phyloP scores from a whole-genome alignment of 1,140 invertebrate genomes.

The Campodea augens region DNA sequence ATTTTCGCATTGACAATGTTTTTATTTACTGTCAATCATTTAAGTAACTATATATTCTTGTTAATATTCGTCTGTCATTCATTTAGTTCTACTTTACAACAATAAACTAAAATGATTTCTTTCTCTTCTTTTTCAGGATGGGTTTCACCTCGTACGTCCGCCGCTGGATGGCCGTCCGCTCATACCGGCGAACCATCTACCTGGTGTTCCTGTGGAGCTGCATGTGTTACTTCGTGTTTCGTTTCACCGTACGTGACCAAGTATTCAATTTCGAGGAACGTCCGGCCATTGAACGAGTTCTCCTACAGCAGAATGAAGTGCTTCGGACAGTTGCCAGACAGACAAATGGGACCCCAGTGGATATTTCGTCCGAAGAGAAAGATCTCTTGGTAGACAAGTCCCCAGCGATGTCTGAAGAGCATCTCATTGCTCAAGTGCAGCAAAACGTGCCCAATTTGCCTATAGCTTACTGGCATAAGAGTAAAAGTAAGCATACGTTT shows the following conservation, averaged over 20 bases:
- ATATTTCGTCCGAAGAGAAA: slow-evolving; percentile 12
- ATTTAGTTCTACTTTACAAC: too few species aligned
- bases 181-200: not conserved
- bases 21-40: too few species aligned
- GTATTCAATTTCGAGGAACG: not conserved
- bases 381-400: slow-evolving; percentile 43
- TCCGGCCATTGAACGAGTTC: slow-evolving; percentile 15
- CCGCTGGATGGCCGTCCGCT: not conserved
- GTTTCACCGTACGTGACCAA: not conserved
- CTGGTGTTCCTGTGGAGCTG: not conserved
- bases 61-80: too few species aligned
- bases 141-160: not conserved
- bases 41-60: too few species aligned
- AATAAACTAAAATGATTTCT: too few species aligned
- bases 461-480: slow-evolving; percentile 60
- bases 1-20: too few species aligned
- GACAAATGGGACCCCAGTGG: not conserved
- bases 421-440: slow-evolving; percentile 53
- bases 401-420: slow-evolving; percentile 46
- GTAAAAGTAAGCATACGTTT: slow-evolving; percentile 44
- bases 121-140: not conserved
- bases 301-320: slow-evolving; percentile 20
- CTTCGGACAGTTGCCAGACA: slow-evolving; percentile 10
- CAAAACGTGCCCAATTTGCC: slow-evolving; percentile 55
- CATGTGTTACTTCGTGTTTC: not conserved